Base-by-base conservation (phyloP, 2,888 invertebrate species). In the Eudasyphora cyanicolor region DNA sequence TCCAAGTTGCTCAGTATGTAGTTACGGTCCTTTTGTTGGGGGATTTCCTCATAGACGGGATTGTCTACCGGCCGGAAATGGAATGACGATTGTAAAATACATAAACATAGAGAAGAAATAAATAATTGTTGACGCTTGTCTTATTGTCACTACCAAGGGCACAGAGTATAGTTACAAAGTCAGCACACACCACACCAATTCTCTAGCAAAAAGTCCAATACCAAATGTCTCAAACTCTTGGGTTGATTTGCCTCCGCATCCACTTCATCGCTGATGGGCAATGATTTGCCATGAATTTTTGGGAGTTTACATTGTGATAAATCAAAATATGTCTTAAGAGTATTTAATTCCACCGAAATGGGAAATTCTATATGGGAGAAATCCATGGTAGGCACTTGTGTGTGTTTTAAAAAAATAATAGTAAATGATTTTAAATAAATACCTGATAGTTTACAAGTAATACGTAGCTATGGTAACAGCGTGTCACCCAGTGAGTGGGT, bases 1-100 rank as follows among this genome's bases (percentile, higher is more conserved):
- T 90, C 89, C 84, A 92, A 85, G 84, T 92, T 89, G 79, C 90
- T 89, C 45, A 92, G 87, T 73, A 92, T 85, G 76, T 92, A 92
- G 87, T 91, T 91, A 83, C 89, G 89, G 88, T 92, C 92, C 62
- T 90, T 89, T 64, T 89, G 89, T 2, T 87, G 83, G 32, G 88
- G 83, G 69, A 92, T 85, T 83, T 89, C 90, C 27, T 88, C 75
- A 70, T 88, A 91, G 38, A 90, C 86, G 42, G 92, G 92, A 82
- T 88, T 85, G 76, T 91, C 92, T 92, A 79, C 12, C 85, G 57
- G 70, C 51, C 74, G 51, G 64, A 69, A 29, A 49, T 57, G 38
- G 57, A 27, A 67, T 57, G 27, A 29, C 35, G 75, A 29, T 73
- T 24, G 14, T 4, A 45, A 27, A 70, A 51, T 70, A 24, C 6